Evolutionary conservation across 2,888 invertebrate genomes (phyloP), one percentile per base, ranked within the genome.

Genomic region (Cosmia trapezina): DNA sequence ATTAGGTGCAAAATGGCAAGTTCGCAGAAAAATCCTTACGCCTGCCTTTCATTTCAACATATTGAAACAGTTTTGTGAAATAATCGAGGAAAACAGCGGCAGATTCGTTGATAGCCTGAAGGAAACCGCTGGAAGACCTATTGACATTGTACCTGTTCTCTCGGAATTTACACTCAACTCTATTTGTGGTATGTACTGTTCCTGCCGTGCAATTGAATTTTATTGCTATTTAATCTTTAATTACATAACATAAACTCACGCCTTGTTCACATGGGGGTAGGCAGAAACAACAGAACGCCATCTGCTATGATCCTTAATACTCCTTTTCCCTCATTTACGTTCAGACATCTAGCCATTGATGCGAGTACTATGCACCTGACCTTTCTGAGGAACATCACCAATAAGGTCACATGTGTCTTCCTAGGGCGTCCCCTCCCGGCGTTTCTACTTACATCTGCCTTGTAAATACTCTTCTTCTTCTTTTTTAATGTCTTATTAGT

Each of bases 31-130:
- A 89, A 94, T 97, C 66, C 88, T 97, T 6, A 97, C 97, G 0
- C 97, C 97, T 0, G 96, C 97, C 0, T 97, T 97, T 87, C 97
- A 97, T 87, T 97, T 97, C 78, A 97, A 97, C 83, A 96, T 97
- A 69, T 88, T 97, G 8, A 94, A 96, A 74, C 88, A 92, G 75
- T 96, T 94, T 79, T 90, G 90, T 51, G 86, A 92, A 0, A 88
- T 94, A 19, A 91, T 97, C 22, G 91, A 94, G 71, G 95, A 96
- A 72, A 96, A 96, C 64, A 91, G 92, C n/a, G 88, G 91, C 19
- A 90, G 89, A 19, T 87, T 96, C 60, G 90, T 95, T 0, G 83
- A 93, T 0, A 86, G 79, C 9, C 85, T 97, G 2, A 83, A 90
- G 49, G 53, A 79, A n/a, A 88, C 86, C 22, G 82, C 86, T 1